A percentile compares a stretch with the other conserved stretches of the same genome.
Evolutionary conservation across 2,113 vertebrate species (phyloP).

Genomic region (Ictalurus punctatus): DNA sequence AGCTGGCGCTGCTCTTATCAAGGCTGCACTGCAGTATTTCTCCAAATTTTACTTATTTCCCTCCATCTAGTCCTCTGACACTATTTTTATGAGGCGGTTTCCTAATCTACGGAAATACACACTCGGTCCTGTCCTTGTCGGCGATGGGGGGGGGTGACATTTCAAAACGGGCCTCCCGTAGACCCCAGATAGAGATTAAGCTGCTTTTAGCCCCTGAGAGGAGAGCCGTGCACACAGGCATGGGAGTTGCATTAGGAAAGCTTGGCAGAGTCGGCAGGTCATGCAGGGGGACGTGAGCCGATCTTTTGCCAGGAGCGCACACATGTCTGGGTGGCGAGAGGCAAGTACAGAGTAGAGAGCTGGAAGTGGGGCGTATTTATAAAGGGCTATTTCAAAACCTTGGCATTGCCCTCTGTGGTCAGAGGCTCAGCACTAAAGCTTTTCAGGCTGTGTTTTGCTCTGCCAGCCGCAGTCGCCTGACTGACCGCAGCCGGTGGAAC

Average conservation of each 20-base stretch:
- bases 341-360: constrained; percentile 38
- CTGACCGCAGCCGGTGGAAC: constrained; percentile 44
- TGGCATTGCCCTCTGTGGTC: constrained; percentile 50
- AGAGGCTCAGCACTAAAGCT: constrained; percentile 49
- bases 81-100: constrained; percentile 8
- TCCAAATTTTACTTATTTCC: not conserved
- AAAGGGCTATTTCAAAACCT: constrained; percentile 53
- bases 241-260: constrained; percentile 39
- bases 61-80: not conserved
- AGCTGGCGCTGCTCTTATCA: not conserved
- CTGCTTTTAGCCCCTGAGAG: constrained; percentile 30
- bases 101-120: constrained; percentile 32
- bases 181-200: constrained; percentile 27
- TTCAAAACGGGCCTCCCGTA: constrained; percentile 19
- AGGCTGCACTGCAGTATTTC: not conserved
- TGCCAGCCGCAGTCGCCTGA: constrained; percentile 34
- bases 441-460: constrained; percentile 37
- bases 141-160: constrained; percentile 30
- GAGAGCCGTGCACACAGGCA: constrained; percentile 10
- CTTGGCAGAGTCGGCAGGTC: constrained; percentile 37
- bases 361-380: constrained; percentile 38
- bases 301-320: constrained; percentile 48
- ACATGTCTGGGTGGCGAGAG: constrained; percentile 51
- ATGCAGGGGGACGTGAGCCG: constrained; percentile 21
- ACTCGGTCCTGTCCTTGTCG: not conserved